Percentiles rank a stretch among this genome's conserved stretches.
Evolutionary conservation across 2,797 vertebrate species (phyloP).

Genomic region (Gymnocypris eckloni): DNA sequence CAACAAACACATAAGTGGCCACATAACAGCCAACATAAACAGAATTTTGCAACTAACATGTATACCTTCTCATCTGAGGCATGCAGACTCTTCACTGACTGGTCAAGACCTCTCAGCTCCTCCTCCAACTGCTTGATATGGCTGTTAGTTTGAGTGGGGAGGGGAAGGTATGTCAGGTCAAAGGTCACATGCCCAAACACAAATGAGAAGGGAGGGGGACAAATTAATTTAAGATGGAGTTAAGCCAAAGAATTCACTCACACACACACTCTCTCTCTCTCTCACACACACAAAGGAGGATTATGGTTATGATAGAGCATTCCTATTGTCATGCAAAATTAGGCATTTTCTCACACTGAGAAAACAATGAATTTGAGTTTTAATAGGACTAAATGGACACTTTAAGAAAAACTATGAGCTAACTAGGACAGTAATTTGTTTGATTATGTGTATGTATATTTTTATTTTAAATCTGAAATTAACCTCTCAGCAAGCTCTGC

Average conservation of each 20-base stretch:
- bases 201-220: conserved; percentile 31
- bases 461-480: neutral
- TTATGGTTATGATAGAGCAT: conserved; percentile 51
- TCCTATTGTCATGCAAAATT: conserved; percentile 60
- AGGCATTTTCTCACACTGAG: conserved; percentile 43
- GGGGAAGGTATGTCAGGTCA: conserved; percentile 46
- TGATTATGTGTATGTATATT: conserved; percentile 4
- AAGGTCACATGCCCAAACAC: conserved; percentile 61
- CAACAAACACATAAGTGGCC: neutral
- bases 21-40: neutral
- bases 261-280: no score
- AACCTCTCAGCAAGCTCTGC: conserved; percentile 77
- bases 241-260: conserved; percentile 16
- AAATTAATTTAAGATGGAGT: conserved; percentile 13
- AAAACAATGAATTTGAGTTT: conserved; percentile 41
- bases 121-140: conserved; percentile 83
- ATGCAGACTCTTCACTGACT: conserved; percentile 87
- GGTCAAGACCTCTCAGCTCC: conserved; percentile 85
- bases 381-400: conserved; percentile 26
- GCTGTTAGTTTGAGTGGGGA: conserved; percentile 80
- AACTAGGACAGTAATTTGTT: conserved; percentile 11
- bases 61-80: conserved; percentile 89
- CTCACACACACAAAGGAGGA: conserved; percentile 15
- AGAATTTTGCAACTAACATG: conserved; percentile 39
- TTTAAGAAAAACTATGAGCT: neutral